Percentiles rank a stretch among this genome's conserved stretches.
Conservation (phyloP, 2,888 invertebrate species). For the Thumatha senex region DNA sequence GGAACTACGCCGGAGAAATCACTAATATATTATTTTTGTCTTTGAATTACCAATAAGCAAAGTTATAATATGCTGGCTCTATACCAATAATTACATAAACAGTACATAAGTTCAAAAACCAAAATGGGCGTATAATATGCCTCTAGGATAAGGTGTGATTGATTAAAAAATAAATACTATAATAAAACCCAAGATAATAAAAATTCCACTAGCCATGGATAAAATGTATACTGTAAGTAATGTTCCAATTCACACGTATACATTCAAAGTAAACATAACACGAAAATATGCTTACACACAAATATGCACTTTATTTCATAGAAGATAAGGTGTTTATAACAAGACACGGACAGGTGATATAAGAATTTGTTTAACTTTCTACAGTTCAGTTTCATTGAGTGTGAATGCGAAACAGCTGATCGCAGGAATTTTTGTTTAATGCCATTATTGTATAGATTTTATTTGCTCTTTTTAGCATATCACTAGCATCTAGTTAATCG, state of each 20-base stretch:
- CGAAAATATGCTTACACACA: neutral
- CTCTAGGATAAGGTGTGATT: too few relatives aligned
- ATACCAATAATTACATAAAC: too few relatives aligned
- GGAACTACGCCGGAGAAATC: too few relatives aligned
- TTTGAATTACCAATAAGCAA: too few relatives aligned
- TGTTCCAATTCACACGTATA: constrained; percentile 40
- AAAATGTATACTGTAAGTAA: constrained; percentile 31
- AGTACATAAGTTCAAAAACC: too few relatives aligned
- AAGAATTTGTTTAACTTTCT: constrained; percentile 42
- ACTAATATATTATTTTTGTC: too few relatives aligned
- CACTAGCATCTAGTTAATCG: too few relatives aligned
- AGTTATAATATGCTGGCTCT: too few relatives aligned
- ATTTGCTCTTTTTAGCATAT: neutral
- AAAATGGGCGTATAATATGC: too few relatives aligned
- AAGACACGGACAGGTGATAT: constrained; percentile 12
- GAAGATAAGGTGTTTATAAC: neutral
- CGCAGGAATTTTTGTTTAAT: constrained; percentile 8
- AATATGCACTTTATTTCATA: neutral
- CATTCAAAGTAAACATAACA: constrained; percentile 23
- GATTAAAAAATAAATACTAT: too few relatives aligned
- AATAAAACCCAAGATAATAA: constrained; percentile 11
- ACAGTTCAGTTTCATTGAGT: constrained; percentile 42
- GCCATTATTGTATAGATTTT: neutral
- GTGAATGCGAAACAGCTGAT: constrained; percentile 37
- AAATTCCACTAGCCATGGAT: constrained; percentile 22